phyloP scores from a whole-genome alignment of 1,140 invertebrate species.

The Trigoniulus corallinus region DNA sequence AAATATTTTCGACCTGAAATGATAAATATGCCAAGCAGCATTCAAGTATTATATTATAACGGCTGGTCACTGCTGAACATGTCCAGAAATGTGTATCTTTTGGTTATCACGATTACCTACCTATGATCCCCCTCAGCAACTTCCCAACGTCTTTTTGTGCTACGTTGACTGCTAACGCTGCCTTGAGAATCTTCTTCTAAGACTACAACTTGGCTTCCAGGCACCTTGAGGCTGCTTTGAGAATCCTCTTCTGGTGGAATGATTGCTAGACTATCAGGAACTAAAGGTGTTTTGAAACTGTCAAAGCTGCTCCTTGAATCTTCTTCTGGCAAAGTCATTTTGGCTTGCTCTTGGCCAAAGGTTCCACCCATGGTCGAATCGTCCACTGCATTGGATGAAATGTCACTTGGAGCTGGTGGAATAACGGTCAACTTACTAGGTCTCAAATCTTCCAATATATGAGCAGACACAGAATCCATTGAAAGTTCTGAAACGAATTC shows the following conservation, averaged over 20 bases:
- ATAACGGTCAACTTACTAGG: no score
- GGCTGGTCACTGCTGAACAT: no score
- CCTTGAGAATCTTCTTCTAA: not conserved
- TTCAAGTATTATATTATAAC: no score
- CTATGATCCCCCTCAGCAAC: not conserved
- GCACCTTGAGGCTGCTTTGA: not conserved
- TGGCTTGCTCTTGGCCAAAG: not conserved
- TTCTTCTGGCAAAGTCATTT: not conserved
- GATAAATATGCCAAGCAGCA: no score
- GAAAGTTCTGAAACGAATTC: no score
- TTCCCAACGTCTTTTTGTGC: slow-evolving; percentile 4
- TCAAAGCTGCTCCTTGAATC: slow-evolving; percentile 7
- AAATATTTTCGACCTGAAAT: not conserved
- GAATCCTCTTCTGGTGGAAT: slow-evolving; percentile 6
- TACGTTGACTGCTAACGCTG: slow-evolving; percentile 1
- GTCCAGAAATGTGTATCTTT: no score
- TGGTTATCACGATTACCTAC: no score
- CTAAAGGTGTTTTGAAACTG: slow-evolving; percentile 4
- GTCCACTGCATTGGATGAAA: no score
- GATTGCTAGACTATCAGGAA: not conserved
- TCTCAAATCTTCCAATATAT: no score
- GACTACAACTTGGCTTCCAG: not conserved
- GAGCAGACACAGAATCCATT: no score
- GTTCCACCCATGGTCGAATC: not conserved
- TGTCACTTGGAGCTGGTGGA: no score